phyloP scores from a whole-genome alignment of 2,113 vertebrate genomes.

The Agapornis roseicollis region DNA sequence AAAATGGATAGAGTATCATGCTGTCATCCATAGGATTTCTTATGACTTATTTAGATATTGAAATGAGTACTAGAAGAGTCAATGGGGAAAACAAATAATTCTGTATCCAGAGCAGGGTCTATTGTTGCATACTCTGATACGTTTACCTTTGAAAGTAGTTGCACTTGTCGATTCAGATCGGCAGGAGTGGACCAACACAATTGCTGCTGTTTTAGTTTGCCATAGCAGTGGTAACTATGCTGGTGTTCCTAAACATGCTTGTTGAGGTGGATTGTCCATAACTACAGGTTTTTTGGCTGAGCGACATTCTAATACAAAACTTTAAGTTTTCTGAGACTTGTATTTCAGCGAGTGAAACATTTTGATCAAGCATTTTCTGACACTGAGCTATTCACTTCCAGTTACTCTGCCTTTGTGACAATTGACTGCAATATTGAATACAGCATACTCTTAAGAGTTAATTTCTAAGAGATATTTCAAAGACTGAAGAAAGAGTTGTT shows the following conservation, averaged over 20 bases:
- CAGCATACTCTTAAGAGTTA: neutral
- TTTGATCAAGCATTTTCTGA: neutral
- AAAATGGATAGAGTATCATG: neutral
- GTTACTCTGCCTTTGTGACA: neutral
- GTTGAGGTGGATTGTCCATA: neutral
- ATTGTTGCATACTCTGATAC: fast-evolving
- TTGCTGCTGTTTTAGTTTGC: neutral
- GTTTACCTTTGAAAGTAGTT: neutral
- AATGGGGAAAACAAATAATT: neutral
- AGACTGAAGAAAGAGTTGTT: neutral
- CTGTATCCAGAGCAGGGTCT: neutral
- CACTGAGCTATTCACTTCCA: neutral
- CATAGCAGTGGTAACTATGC: neutral
- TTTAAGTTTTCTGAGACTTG: neutral
- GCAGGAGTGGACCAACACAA: fast-evolving
- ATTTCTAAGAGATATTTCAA: neutral
- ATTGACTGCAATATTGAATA: neutral
- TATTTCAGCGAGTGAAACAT: neutral
- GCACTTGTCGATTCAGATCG: neutral
- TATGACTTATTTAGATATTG: neutral
- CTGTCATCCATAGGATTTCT: neutral
- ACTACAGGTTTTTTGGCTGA: neutral
- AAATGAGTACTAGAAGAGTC: neutral
- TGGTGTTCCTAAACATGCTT: neutral
- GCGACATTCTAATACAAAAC: neutral